Conservation (phyloP, 2,888 invertebrate genomes). For the Leptinotarsa peninsularis region DNA sequence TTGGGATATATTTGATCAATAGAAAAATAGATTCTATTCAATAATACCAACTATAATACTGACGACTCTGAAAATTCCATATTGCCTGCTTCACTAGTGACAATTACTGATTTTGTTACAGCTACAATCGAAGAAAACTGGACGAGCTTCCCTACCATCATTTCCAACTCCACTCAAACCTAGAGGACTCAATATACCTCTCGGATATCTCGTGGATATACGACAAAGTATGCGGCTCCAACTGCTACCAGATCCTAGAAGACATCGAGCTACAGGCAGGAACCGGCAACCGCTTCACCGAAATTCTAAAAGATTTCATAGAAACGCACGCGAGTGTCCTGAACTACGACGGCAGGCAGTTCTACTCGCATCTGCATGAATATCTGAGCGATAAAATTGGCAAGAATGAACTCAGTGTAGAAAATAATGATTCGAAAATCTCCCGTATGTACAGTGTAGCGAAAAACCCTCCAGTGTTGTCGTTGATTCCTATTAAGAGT, state of each 20-base stretch:
- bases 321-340: conserved; percentile 79
- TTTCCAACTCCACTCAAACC: conserved; percentile 72
- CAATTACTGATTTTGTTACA: conserved; percentile 59
- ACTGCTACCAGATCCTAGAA: conserved; percentile 81
- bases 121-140: conserved; percentile 83
- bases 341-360: conserved; percentile 85
- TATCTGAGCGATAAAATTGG: conserved; percentile 65
- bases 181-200: conserved; percentile 77
- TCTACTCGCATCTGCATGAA: conserved; percentile 78
- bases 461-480: conserved; percentile 71
- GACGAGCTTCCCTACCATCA: conserved; percentile 87
- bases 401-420: conserved; percentile 57
- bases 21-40: too few relatives aligned
- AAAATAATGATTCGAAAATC: conserved; percentile 52
- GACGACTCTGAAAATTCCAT: too few relatives aligned
- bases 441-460: conserved; percentile 67
- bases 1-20: too few relatives aligned
- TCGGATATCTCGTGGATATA: conserved; percentile 83
- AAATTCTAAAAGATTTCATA: conserved; percentile 76
- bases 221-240: conserved; percentile 83
- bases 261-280: conserved; percentile 75
- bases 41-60: too few relatives aligned
- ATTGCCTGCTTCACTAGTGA: too few relatives aligned
- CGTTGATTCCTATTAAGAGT: conserved; percentile 71
- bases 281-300: conserved; percentile 66